Evolutionary conservation across 2,888 invertebrate genomes (phyloP), one percentile per base, ranked within the genome.

Genomic region (Dione vanillae): DNA sequence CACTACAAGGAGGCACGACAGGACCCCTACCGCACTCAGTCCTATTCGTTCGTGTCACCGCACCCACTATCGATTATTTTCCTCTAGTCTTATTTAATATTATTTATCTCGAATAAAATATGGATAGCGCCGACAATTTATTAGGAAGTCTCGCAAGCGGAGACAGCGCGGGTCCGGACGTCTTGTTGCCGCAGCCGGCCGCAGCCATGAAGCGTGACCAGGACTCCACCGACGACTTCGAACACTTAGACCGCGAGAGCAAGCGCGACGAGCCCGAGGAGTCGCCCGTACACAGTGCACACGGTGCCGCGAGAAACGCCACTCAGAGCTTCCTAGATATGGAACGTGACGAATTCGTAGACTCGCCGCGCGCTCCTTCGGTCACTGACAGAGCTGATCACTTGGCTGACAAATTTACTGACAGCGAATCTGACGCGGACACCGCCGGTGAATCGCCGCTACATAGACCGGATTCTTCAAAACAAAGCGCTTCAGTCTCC

Each of bases 151-250:
- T 89, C 74, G 90, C 85, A 65, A 85, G 88, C 77, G 91, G 92
- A 49, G 92, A 92, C 76, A 79, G 76, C 68, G 75, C 72, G n/a
- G 76, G 79, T 27, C 79, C 76, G 19, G 78, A 78, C 8, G 73
- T 75, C n/a, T 69, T 76, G 58, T 73, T 70, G 7, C 71, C 76
- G 37, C 81, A 81, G 68, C 77, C 80, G 49, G 74, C 78, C 68
- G 77, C 80, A 41, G 74, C 78, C 67, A 83, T 92, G 81, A 93
- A 92, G 80, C 94, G 96, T 74, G 96, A 96, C 77, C 94, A 95
- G 82, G 96, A 96, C 83, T 96, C 96, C 41, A 92, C 95, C 74
- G 96, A 96, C 81, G 96, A 96, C 89, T 96, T 96, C 85, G 96
- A 96, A 86, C 96, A 96, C 85, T 90, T 96, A 76, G 96, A 95